Evolutionary conservation across 2,797 vertebrate genomes (phyloP), one percentile per base, ranked within the genome.

Genomic region (Pampus argenteus): DNA sequence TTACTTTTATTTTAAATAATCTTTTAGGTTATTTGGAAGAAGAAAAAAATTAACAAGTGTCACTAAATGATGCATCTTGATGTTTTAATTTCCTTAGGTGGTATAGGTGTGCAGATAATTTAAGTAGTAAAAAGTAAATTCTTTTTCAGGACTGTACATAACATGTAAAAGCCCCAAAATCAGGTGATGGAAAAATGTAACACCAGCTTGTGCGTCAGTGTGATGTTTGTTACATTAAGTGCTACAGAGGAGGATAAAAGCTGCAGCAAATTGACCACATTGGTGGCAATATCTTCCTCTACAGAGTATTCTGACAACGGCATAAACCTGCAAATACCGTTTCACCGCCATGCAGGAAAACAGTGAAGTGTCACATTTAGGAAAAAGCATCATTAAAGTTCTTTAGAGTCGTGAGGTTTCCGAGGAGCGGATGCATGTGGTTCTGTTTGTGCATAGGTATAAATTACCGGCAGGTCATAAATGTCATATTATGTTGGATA

Each of bases 401-500:
- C 71, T 74, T 79, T 15, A 22, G 72, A 71, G 61, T 62, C 44
- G 20, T 34, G 48, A 62, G 64, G 87, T 86, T 88, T 78, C 91
- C 26, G 63, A 78, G 92, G 52, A 89, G 85, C 82, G 5, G n/a
- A 74, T 61, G 74, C 61, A 89, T 84, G 73, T 45, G 14, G 61
- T 47, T 79, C 64, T 81, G 26, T 74, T 68, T 78, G 63, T n/a
- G 47, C 62, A 55, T 75, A 72, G 42, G 28, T 28, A 48, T 56
- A 79, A 67, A 60, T 76, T 50, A 60, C 48, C 36, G 9, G 10
- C 17, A 50, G 61, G 83, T 79, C 81, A 76, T 93, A 92, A 92
- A 94, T 67, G 66, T 78, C 77, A 62, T 51, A 72, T 78, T 74
- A 68, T 84, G 78, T 84, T 64, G 59, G 72, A 81, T 84, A 75